A percentile compares a stretch with the other conserved stretches of the same genome.
phyloP scores from a whole-genome alignment of 2,888 invertebrate genomes.

The Cactoblastis cactorum region DNA sequence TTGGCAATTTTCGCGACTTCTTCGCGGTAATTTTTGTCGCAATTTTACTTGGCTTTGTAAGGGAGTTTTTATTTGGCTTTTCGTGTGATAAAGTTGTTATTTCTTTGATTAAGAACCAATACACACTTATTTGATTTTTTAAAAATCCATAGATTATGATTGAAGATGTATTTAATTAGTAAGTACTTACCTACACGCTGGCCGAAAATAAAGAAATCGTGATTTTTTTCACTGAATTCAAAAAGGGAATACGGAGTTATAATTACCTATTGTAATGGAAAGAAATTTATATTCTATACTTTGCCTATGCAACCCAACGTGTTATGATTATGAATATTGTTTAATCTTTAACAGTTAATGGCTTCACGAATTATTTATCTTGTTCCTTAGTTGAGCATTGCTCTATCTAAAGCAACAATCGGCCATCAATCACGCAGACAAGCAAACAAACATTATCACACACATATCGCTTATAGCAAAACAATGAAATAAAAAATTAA shows the following conservation, averaged over 20 bases:
- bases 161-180: too few species aligned
- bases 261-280: too few species aligned
- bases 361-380: background rate
- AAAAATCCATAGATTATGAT: too few species aligned
- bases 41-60: conserved; percentile 3
- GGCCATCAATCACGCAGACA: conserved; percentile 8
- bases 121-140: too few species aligned
- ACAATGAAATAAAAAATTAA: conserved; percentile 9
- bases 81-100: too few species aligned
- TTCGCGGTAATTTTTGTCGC: conserved; percentile 1
- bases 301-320: too few species aligned
- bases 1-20: conserved; percentile 6
- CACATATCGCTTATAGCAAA: background rate
- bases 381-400: conserved; percentile 5
- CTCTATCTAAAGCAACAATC: conserved; percentile 7
- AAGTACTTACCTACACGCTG: too few species aligned
- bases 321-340: conserved; percentile 1
- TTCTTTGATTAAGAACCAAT: too few species aligned
- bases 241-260: too few species aligned
- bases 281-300: too few species aligned
- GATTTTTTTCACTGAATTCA: too few species aligned
- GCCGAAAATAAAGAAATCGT: too few species aligned
- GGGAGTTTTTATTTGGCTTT: background rate
- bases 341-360: background rate
- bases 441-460: background rate